Percentiles rank a stretch among this genome's conserved stretches.
phyloP scores from a whole-genome alignment of 2,888 invertebrate genomes.

The Brachypalpus laphriformis region DNA sequence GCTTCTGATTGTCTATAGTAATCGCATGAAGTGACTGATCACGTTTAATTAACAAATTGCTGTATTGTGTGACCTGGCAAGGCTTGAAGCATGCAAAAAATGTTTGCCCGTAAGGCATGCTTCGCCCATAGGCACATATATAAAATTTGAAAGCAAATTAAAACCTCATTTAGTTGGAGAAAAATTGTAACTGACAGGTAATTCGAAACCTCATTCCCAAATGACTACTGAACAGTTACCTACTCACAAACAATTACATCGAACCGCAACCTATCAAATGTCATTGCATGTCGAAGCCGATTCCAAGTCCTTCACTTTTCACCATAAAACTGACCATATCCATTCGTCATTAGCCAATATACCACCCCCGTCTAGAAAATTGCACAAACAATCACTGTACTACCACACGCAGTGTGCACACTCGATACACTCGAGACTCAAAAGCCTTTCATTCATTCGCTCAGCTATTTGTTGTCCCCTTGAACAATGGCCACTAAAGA shows the following conservation, averaged over 20 bases:
- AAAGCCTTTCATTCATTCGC: background rate
- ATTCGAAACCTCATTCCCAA: constrained; percentile 19
- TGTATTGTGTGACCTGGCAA: no score
- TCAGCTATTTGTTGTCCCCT: constrained; percentile 22
- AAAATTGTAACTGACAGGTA: no score
- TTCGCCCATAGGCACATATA: no score
- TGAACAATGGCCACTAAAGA: constrained; percentile 54
- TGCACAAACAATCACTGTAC: constrained; percentile 7
- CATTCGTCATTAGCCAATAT: constrained; percentile 24
- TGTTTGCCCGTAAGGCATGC: no score
- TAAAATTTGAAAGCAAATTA: constrained; percentile 20
- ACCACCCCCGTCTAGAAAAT: background rate
- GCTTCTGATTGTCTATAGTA: no score
- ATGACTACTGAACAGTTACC: background rate
- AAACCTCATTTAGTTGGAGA: constrained; percentile 42
- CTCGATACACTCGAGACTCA: no score
- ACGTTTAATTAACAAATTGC: no score
- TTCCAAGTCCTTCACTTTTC: background rate
- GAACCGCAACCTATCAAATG: constrained; percentile 47
- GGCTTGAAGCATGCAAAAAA: no score
- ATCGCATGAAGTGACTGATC: no score
- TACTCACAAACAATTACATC: background rate
- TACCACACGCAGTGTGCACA: background rate
- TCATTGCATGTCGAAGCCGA: no score
- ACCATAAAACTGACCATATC: constrained; percentile 4